These are phyloP conservation scores for Anarhynchus alexandrinus DNA, from an alignment of 2,113 vertebrate genomes.

Conservation along the genomic window DNA sequence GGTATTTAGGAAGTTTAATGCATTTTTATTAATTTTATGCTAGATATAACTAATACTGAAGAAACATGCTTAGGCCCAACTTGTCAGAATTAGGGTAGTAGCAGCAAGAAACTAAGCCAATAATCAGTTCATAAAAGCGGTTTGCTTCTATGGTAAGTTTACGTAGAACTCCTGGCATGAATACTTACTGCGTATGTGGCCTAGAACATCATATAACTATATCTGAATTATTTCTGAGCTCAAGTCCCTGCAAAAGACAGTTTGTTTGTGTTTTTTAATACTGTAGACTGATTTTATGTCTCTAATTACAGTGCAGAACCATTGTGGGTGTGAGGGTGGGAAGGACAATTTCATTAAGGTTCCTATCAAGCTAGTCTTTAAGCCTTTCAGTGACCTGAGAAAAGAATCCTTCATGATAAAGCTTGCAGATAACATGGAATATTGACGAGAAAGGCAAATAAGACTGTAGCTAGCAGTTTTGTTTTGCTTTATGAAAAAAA, in stretches of 20 bases:
- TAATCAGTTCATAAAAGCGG: background rate
- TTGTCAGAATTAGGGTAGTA: background rate
- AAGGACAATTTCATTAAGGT: background rate
- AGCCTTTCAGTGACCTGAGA: background rate
- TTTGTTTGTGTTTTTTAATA: background rate
- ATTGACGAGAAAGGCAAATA: background rate
- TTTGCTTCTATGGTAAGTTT: background rate
- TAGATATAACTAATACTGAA: background rate
- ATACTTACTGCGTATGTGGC: background rate
- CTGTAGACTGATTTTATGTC: background rate
- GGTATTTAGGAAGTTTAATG: background rate
- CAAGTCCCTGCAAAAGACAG: background rate
- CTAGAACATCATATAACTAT: background rate
- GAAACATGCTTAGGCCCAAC: background rate
- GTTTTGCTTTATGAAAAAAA: background rate
- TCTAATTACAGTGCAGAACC: background rate
- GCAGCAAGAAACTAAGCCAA: background rate
- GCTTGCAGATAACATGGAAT: background rate
- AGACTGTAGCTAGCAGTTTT: background rate
- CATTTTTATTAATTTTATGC: background rate
- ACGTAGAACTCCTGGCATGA: background rate
- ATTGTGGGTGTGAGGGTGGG: background rate
- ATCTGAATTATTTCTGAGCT: background rate
- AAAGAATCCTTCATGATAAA: background rate
- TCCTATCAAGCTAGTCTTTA: background rate